Percentiles rank a stretch among this genome's conserved stretches.
These are phyloP conservation scores for Galleria mellonella DNA, from an alignment of 1,140 invertebrate species.

Conservation along the genomic window DNA sequence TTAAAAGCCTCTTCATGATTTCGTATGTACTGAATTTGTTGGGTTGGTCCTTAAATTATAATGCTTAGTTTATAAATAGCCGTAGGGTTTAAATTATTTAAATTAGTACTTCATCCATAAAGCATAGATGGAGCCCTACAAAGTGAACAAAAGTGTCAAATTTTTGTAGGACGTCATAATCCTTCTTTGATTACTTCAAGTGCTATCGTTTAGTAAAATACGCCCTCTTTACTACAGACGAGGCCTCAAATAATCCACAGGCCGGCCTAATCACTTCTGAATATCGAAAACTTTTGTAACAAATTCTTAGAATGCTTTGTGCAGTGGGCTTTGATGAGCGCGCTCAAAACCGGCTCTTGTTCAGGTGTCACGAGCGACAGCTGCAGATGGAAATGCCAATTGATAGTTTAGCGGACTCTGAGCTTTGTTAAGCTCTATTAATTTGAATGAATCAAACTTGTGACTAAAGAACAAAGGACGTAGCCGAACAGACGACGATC, in stretches of 20 bases:
- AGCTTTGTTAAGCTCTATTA: constrained; percentile 2
- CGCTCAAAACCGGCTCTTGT: constrained; percentile 3
- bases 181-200: too few species aligned
- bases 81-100: background rate
- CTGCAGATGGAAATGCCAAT: constrained; percentile 12
- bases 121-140: too few species aligned
- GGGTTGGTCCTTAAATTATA: constrained; percentile 13
- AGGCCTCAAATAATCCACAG: background rate
- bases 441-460: background rate
- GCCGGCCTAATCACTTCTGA: constrained; percentile 8
- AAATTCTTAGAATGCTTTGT: constrained; percentile 8
- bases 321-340: constrained; percentile 4
- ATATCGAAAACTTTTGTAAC: constrained; percentile 9
- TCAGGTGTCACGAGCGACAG: constrained; percentile 15
- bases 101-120: too few species aligned
- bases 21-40: constrained; percentile 27
- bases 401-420: constrained; percentile 6
- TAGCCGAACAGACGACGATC: background rate
- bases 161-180: too few species aligned
- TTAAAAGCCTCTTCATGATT: constrained; percentile 38
- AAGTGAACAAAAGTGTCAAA: too few species aligned
- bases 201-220: too few species aligned
- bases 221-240: too few species aligned
- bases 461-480: background rate
- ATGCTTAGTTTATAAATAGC: constrained; percentile 2